These are phyloP conservation scores for Aquatica leii DNA, from an alignment of 2,888 invertebrate species.

Conservation along the genomic window DNA sequence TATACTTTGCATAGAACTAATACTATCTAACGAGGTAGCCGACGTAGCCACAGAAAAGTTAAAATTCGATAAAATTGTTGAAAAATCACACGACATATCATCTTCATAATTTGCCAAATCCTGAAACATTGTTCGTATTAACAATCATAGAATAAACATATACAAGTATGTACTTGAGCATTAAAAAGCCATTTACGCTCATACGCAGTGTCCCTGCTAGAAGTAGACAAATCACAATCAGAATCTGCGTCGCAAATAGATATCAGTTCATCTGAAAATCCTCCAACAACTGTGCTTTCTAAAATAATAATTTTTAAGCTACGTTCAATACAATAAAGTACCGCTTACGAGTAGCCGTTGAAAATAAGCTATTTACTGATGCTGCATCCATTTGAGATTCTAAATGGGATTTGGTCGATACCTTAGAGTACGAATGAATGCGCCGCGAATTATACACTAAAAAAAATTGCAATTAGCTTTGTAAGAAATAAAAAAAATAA, in stretches of 20 bases:
- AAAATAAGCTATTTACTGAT: constrained; percentile 54
- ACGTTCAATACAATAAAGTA: not conserved
- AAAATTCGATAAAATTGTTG: constrained; percentile 55
- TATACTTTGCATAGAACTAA: constrained; percentile 64
- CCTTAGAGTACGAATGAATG: constrained; percentile 66
- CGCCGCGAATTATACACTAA: constrained; percentile 70
- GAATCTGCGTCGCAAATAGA: constrained; percentile 44
- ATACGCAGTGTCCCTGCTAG: constrained; percentile 1
- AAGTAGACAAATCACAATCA: constrained; percentile 46
- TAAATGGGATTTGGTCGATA: constrained; percentile 27
- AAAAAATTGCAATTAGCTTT: constrained; percentile 26
- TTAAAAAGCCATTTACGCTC: constrained; percentile 25
- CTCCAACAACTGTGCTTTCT: constrained; percentile 42
- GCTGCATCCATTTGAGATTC: constrained; percentile 30
- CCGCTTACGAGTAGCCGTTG: constrained; percentile 50
- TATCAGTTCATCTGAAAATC: constrained; percentile 41
- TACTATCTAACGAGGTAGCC: constrained; percentile 56
- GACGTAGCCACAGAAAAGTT: constrained; percentile 54
- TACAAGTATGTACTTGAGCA: constrained; percentile 9
- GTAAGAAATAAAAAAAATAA: not conserved
- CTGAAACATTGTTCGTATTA: constrained; percentile 30
- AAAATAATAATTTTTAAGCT: constrained; percentile 18
- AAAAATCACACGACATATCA: constrained; percentile 55
- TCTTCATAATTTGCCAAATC: constrained; percentile 51
- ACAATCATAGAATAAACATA: no score